These are phyloP conservation scores for Rhinolophus ferrumequinum DNA, from an alignment of 2,113 vertebrate genomes.

Conservation along the genomic window DNA sequence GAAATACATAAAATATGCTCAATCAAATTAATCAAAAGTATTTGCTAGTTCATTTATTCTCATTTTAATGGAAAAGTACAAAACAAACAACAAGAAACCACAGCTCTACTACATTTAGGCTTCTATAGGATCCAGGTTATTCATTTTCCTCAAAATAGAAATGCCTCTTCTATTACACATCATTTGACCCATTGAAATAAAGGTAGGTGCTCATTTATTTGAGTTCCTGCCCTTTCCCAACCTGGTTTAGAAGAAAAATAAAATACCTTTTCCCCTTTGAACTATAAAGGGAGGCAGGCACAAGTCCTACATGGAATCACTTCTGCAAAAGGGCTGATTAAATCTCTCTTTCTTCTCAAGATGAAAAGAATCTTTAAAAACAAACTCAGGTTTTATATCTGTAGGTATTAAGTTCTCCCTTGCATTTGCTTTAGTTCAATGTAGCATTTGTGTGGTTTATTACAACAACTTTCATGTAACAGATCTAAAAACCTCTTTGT, in stretches of 20 bases:
- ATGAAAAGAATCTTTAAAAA: conserved; percentile 77
- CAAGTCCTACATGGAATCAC: conserved; percentile 61
- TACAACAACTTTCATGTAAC: conserved; percentile 66
- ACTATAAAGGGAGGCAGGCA: conserved; percentile 56
- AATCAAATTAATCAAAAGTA: conserved; percentile 43
- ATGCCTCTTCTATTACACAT: conserved; percentile 65
- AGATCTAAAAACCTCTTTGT: conserved; percentile 50
- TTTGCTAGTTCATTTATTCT: neutral
- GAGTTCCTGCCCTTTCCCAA: conserved; percentile 69
- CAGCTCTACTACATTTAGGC: neutral
- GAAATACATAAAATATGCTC: conserved; percentile 51
- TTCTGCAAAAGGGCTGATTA: conserved; percentile 63
- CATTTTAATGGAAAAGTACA: conserved; percentile 28
- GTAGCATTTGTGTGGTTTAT: conserved; percentile 74
- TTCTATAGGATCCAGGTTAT: conserved; percentile 49
- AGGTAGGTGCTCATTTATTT: conserved; percentile 80
- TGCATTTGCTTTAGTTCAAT: conserved; percentile 58
- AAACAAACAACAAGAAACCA: neutral
- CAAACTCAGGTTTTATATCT: conserved; percentile 64
- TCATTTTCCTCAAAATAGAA: conserved; percentile 65
- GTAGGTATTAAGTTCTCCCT: conserved; percentile 61
- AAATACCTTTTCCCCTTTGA: conserved; percentile 73
- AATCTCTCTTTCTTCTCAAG: conserved; percentile 59
- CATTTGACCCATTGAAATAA: conserved; percentile 77
- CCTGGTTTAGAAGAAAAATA: conserved; percentile 79